Percentiles rank a stretch among this genome's conserved stretches.
Evolutionary conservation across 2,888 invertebrate genomes (phyloP).

Genomic region (Idaea aversata): DNA sequence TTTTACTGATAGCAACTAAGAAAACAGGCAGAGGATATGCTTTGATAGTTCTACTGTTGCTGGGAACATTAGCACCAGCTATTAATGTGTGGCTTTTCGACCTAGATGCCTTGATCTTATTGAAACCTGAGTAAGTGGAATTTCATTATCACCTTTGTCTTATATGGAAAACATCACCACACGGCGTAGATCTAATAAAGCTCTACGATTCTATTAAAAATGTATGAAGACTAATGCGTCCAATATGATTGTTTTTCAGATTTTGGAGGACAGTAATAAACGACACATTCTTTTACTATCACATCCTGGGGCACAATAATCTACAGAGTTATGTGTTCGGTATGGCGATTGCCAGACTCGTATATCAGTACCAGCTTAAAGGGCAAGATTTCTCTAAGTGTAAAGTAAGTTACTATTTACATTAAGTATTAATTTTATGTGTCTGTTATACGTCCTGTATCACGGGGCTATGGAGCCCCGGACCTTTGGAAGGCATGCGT

Average conservation of each 20-base stretch:
- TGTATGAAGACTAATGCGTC: too few relatives aligned
- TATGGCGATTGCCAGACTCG: constrained; percentile 27
- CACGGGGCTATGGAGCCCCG: too few relatives aligned
- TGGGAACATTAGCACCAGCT: constrained; percentile 8
- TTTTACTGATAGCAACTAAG: constrained; percentile 5
- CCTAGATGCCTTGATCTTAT: constrained; percentile 13
- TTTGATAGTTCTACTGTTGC: constrained; percentile 6
- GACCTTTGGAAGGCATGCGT: too few relatives aligned
- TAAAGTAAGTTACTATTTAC: too few relatives aligned
- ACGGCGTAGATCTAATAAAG: too few relatives aligned
- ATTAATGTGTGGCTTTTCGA: constrained; percentile 14
- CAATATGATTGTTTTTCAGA: constrained; percentile 3
- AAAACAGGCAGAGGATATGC: not conserved
- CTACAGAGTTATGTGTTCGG: constrained; percentile 36
- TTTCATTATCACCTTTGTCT: too few relatives aligned
- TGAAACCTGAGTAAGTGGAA: constrained; percentile 18
- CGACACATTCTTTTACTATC: constrained; percentile 10
- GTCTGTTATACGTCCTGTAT: too few relatives aligned
- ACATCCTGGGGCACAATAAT: constrained; percentile 39
- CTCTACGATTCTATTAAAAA: too few relatives aligned
- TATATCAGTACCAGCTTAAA: constrained; percentile 10
- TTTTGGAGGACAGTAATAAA: constrained; percentile 13
- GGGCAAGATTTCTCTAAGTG: too few relatives aligned
- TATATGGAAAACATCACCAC: too few relatives aligned
- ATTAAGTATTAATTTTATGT: too few relatives aligned